Evolutionary conservation across 1,140 invertebrate species (phyloP).

Genomic region (Monomorium pharaonis): DNA sequence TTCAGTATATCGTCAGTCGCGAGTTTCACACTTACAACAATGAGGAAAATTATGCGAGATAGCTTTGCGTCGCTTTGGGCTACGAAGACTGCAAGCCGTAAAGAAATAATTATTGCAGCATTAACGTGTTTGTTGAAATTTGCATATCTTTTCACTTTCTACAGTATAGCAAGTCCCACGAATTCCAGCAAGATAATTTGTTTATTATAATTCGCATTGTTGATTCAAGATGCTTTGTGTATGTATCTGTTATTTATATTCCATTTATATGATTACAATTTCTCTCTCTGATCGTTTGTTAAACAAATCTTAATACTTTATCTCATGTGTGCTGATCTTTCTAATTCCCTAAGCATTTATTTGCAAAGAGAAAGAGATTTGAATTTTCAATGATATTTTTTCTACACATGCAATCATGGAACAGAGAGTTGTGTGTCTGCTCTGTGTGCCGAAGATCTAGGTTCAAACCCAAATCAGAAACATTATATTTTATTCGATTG

Average conservation of each 20-base stretch:
- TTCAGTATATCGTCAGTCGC: not conserved
- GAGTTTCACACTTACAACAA: conserved; percentile 44
- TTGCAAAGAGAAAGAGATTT: not conserved
- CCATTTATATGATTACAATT: not conserved
- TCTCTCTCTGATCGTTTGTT: not conserved
- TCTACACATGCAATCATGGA: too few species aligned
- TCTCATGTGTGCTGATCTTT: not conserved
- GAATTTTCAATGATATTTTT: not conserved
- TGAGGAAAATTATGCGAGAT: conserved; percentile 29
- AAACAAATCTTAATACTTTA: not conserved
- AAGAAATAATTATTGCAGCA: conserved; percentile 28
- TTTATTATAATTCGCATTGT: not conserved
- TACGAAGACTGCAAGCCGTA: not conserved
- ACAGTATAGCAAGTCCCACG: not conserved
- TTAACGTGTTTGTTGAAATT: conserved; percentile 12
- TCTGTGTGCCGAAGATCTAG: too few species aligned
- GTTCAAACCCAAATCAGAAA: too few species aligned
- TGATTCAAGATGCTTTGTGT: not conserved
- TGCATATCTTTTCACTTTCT: not conserved
- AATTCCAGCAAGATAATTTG: not conserved
- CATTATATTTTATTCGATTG: too few species aligned
- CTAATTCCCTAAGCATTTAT: not conserved
- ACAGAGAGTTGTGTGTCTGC: too few species aligned
- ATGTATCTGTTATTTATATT: not conserved
- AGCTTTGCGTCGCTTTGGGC: not conserved